Conservation (phyloP, 2,888 invertebrate species). For the Conchocele bisecta region DNA sequence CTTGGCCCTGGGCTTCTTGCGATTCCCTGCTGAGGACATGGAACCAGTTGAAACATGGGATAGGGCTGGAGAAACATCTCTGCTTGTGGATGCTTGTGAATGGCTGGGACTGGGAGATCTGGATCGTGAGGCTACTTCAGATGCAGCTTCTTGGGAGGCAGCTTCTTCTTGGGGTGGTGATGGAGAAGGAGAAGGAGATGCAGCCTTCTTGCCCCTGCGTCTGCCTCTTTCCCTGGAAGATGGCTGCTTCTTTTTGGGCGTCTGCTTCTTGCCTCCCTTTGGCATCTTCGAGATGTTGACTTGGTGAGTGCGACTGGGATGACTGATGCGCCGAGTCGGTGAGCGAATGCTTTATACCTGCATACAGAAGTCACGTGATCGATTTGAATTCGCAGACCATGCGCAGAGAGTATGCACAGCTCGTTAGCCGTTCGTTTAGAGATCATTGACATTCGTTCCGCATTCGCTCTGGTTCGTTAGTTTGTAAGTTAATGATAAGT, state of each 20-base stretch:
- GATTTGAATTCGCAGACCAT: neutral
- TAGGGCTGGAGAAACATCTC: constrained; percentile 3
- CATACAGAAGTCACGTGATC: constrained; percentile 2
- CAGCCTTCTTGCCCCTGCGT: neutral
- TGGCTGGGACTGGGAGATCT: neutral
- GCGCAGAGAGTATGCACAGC: neutral
- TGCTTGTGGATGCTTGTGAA: neutral
- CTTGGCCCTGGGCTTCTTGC: neutral
- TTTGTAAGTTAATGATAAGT: neutral
- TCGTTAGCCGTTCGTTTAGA: neutral
- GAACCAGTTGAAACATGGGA: neutral
- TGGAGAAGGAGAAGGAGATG: neutral
- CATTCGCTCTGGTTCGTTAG: neutral
- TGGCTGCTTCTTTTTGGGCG: neutral
- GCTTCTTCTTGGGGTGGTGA: neutral
- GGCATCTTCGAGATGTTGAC: no score
- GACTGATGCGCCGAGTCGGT: neutral
- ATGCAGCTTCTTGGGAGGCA: neutral
- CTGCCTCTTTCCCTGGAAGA: neutral
- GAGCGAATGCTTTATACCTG: neutral
- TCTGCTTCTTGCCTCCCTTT: neutral
- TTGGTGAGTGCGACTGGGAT: no score
- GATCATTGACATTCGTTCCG: neutral
- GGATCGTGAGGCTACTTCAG: neutral
- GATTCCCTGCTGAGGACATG: neutral